A percentile compares a stretch with the other conserved stretches of the same genome.
Evolutionary conservation across 2,113 vertebrate genomes (phyloP).

Genomic region (Urocynchramus pylzowi): DNA sequence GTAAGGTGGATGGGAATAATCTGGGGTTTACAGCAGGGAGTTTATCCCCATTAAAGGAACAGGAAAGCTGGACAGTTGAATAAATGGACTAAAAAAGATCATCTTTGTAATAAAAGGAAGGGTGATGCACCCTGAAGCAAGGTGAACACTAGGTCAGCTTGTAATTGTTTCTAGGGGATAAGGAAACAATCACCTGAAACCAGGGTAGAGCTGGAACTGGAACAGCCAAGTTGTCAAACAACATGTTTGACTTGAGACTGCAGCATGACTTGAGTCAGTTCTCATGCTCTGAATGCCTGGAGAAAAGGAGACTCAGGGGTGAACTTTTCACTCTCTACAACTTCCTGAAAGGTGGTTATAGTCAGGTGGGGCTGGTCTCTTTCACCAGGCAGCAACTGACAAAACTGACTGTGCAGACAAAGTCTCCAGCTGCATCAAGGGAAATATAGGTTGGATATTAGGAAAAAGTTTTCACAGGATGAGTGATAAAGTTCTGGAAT

Average conservation of each 20-base stretch:
- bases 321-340: not conserved
- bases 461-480: not conserved
- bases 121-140: not conserved
- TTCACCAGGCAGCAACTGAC: not conserved
- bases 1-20: not conserved
- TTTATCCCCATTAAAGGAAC: not conserved
- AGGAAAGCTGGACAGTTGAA: not conserved
- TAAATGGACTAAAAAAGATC: conserved; percentile 3
- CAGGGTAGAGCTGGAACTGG: not conserved
- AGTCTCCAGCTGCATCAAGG: not conserved
- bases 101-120: not conserved
- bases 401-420: too few species aligned
- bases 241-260: not conserved
- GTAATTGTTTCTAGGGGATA: not conserved
- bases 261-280: not conserved
- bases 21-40: not conserved
- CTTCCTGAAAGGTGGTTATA: not conserved
- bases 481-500: not conserved
- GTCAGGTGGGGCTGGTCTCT: not conserved
- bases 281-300: not conserved
- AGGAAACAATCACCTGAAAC: not conserved
- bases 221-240: not conserved
- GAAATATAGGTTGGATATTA: not conserved
- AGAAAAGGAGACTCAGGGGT: not conserved
- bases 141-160: not conserved